phyloP scores from a whole-genome alignment of 1,140 invertebrate species.

The Drosophila bocki region DNA sequence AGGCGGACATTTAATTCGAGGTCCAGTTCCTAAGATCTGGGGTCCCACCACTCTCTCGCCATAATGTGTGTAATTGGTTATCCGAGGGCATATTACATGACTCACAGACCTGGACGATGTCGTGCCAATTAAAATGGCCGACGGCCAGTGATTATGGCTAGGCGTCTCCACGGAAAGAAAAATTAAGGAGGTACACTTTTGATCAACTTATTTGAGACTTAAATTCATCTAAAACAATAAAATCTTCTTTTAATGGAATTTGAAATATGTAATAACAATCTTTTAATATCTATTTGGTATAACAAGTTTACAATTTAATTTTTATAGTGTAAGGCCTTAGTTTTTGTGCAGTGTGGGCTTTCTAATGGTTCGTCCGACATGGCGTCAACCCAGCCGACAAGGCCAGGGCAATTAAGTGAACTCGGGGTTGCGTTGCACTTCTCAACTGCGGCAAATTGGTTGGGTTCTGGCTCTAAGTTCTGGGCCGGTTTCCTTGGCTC shows the following conservation, averaged over 20 bases:
- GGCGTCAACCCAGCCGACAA: slow-evolving; percentile 59
- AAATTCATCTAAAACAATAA: not conserved
- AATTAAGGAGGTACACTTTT: not conserved
- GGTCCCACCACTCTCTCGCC: not conserved
- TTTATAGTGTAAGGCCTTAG: not conserved
- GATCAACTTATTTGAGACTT: not conserved
- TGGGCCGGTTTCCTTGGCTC: slow-evolving; percentile 7
- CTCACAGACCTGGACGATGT: slow-evolving; percentile 65
- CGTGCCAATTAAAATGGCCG: slow-evolving; percentile 75
- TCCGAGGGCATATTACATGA: slow-evolving; percentile 65
- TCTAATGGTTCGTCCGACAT: slow-evolving; percentile 66
- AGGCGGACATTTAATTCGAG: slow-evolving; percentile 51
- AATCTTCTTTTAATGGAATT: too few relatives aligned
- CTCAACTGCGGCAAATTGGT: slow-evolving; percentile 63
- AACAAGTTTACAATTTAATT: too few relatives aligned
- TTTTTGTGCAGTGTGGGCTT: slow-evolving; percentile 26
- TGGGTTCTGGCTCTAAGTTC: slow-evolving; percentile 19
- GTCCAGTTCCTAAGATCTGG: slow-evolving; percentile 44
- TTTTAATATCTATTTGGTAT: too few relatives aligned
- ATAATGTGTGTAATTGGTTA: slow-evolving; percentile 61
- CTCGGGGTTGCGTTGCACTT: slow-evolving; percentile 43
- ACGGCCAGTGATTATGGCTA: slow-evolving; percentile 70
- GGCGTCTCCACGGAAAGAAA: slow-evolving; percentile 25
- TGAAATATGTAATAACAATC: not conserved
- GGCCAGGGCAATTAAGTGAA: slow-evolving; percentile 49